Base-by-base conservation (phyloP, 2,797 vertebrate genomes). In the Pitangus sulphuratus region DNA sequence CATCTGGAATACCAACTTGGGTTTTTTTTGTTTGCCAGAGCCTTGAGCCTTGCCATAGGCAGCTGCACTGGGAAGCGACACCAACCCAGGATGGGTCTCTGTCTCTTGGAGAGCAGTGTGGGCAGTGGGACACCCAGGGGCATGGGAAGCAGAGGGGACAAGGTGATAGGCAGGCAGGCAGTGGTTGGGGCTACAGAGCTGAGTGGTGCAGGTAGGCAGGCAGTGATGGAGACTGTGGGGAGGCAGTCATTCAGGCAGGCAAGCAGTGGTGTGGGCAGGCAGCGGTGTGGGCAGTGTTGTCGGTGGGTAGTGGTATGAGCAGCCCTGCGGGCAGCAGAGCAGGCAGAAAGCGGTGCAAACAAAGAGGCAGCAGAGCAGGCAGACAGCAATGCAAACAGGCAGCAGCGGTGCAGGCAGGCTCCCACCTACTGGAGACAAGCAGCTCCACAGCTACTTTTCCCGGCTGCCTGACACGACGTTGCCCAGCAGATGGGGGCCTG, bases 391-490 rank as follows among this genome's bases (percentile, higher is more conserved):
- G 11, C 12, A 5, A 13, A n/a, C 35, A 22, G 30, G 62, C n/a
- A 58, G 62, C 50, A 48, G 42, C 3, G 1, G 24, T 48, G 84
- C 25, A 7, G 48, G 25, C 87, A 89, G 87, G 47, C 90, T 94
- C 33, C 96, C 92, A 91, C 40, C 92, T 96, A 76, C 95, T 86
- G 96, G 93, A 92, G 64, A 50, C 64, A 25, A n/a, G 72, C 61
- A 77, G 69, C 2, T 64, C 83, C 88, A 28, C 93, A 84, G 80
- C 60, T 6, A 3, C 69, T 81, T 70, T 24, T 26, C 40, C 39
- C 0, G 0, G 35, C 35, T 62, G 56, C 28, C 64, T 3, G 18
- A 11, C 37, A 12, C 31, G 11, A 12, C 5, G 5, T 4, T 5
- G 37, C 14, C 51, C 72, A 17, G 40, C 3, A 0, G 15, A 50